phyloP scores from a whole-genome alignment of 2,888 invertebrate genomes.

The Netelia virgata region DNA sequence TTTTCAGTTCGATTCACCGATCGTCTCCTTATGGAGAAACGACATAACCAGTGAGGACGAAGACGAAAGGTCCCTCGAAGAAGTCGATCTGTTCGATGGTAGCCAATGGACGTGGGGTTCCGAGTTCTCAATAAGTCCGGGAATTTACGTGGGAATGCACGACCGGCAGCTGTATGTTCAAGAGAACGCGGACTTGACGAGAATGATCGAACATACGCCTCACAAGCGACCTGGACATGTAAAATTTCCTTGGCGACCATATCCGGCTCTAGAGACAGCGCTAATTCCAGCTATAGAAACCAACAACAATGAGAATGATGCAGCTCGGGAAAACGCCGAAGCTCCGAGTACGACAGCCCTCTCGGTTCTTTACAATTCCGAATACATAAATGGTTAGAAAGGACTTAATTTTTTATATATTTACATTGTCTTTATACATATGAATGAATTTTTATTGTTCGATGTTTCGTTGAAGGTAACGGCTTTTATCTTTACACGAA shows the following conservation, averaged over 20 bases:
- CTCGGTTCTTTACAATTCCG: slow-evolving; percentile 91
- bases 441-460: slow-evolving; percentile 13
- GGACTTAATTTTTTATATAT: slow-evolving; percentile 36
- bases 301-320: slow-evolving; percentile 52
- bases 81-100: slow-evolving; percentile 91
- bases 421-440: slow-evolving; percentile 23
- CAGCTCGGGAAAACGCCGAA: slow-evolving; percentile 73
- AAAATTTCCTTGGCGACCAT: slow-evolving; percentile 91
- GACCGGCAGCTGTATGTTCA: slow-evolving; percentile 89
- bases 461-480: slow-evolving; percentile 85
- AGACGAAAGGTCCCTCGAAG: slow-evolving; percentile 86
- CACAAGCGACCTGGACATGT: slow-evolving; percentile 70
- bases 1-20: slow-evolving; percentile 92
- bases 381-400: slow-evolving; percentile 88
- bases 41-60: slow-evolving; percentile 48
- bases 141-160: slow-evolving; percentile 94
- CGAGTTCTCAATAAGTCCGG: slow-evolving; percentile 86
- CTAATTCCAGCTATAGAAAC: slow-evolving; percentile 35
- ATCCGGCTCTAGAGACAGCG: slow-evolving; percentile 86
- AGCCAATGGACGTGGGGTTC: slow-evolving; percentile 85
- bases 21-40: slow-evolving; percentile 95
- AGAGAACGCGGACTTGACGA: slow-evolving; percentile 77
- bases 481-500: slow-evolving; percentile 92
- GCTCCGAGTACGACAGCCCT: slow-evolving; percentile 88
- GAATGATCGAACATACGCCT: slow-evolving; percentile 72